phyloP scores from a whole-genome alignment of 2,113 vertebrate genomes.

The Nesogale talazaci region DNA sequence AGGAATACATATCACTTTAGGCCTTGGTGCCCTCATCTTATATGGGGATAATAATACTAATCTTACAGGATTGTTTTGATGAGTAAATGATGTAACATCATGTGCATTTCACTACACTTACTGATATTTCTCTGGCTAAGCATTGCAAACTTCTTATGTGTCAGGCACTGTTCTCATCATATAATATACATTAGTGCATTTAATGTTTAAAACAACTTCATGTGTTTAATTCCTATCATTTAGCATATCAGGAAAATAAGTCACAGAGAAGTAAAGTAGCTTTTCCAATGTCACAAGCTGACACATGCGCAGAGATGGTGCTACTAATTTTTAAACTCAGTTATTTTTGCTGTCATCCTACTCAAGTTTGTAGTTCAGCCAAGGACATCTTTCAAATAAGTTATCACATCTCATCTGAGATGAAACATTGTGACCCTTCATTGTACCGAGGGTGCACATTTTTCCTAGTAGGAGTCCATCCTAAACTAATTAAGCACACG shows the following conservation, averaged over 20 bases:
- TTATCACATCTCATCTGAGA: neutral
- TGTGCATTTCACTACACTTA: accelerated
- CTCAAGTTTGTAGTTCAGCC: neutral
- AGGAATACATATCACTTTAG: neutral
- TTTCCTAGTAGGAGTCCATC: neutral
- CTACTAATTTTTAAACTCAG: too few species aligned
- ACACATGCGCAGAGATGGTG: too few species aligned
- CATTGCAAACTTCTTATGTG: neutral
- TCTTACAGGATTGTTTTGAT: neutral
- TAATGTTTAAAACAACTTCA: neutral
- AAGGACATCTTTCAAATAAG: neutral
- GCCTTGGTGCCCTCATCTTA: neutral
- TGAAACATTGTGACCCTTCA: neutral
- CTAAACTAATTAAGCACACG: neutral
- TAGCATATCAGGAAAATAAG: too few species aligned
- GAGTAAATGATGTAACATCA: neutral
- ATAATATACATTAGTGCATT: neutral
- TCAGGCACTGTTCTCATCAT: neutral
- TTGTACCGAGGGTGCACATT: neutral
- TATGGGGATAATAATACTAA: neutral
- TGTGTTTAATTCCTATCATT: neutral
- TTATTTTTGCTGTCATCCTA: neutral
- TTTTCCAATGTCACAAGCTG: neutral
- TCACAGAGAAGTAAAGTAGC: too few species aligned
- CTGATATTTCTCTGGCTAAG: neutral